Percentiles rank a stretch among this genome's conserved stretches.
These are phyloP conservation scores for Emesis castigata DNA, from an alignment of 2,888 invertebrate genomes.

Conservation along the genomic window DNA sequence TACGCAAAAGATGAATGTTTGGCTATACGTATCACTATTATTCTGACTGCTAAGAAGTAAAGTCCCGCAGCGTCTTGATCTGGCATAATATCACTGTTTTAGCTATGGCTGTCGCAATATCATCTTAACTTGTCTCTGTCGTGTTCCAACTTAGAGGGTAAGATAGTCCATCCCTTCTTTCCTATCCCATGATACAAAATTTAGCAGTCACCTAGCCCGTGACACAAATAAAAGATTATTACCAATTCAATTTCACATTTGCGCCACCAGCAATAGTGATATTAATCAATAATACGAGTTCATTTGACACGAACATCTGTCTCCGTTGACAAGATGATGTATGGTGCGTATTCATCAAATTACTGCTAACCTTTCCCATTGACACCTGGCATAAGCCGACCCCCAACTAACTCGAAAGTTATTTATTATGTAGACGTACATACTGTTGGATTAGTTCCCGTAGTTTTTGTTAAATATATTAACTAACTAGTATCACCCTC, in stretches of 20 bases:
- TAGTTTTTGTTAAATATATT: neutral
- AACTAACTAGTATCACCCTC: too few relatives aligned
- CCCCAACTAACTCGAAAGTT: neutral
- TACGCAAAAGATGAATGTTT: too few relatives aligned
- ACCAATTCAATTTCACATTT: neutral
- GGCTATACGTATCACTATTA: too few relatives aligned
- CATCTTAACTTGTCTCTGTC: too few relatives aligned
- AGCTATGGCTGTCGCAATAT: too few relatives aligned
- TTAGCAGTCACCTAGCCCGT: neutral
- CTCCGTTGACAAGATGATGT: conserved; percentile 27
- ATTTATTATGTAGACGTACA: neutral
- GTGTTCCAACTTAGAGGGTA: too few relatives aligned
- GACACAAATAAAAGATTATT: neutral
- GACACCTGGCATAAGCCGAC: conserved; percentile 19
- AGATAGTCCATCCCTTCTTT: too few relatives aligned
- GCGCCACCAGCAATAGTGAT: neutral
- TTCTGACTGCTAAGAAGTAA: too few relatives aligned
- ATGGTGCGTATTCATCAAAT: conserved; percentile 29
- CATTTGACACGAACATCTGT: conserved; percentile 37
- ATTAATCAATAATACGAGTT: conserved; percentile 28
- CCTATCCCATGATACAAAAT: too few relatives aligned
- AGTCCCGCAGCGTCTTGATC: too few relatives aligned
- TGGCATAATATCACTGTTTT: too few relatives aligned
- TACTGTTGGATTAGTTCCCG: neutral
- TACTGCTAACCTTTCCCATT: conserved; percentile 21